Percentiles rank a stretch among this genome's conserved stretches.
These are phyloP conservation scores for Epirrhoe alternata DNA, from an alignment of 2,888 invertebrate genomes.

Conservation along the genomic window DNA sequence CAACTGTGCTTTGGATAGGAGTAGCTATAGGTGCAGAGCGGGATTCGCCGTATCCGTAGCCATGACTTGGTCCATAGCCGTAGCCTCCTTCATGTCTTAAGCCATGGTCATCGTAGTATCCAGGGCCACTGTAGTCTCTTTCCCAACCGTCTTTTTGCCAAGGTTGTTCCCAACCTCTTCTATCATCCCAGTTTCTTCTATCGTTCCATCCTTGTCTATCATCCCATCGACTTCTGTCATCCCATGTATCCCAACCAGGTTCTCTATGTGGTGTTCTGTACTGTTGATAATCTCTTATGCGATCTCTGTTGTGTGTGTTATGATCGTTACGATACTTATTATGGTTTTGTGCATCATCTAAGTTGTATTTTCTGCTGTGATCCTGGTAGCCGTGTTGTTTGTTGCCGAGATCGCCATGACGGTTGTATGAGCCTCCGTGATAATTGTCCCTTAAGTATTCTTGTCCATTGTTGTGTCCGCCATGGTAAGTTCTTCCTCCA, in stretches of 20 bases:
- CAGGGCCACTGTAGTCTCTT: constrained; percentile 72
- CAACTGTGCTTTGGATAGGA: constrained; percentile 61
- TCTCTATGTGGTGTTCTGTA: constrained; percentile 63
- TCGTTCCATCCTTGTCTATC: constrained; percentile 58
- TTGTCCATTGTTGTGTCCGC: constrained; percentile 74
- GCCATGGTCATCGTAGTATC: constrained; percentile 75
- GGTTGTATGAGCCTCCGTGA: constrained; percentile 71
- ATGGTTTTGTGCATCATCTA: constrained; percentile 74
- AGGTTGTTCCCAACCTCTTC: constrained; percentile 48
- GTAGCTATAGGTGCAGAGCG: constrained; percentile 63
- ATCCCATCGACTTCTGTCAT: constrained; percentile 62
- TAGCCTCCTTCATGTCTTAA: constrained; percentile 73
- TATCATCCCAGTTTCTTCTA: constrained; percentile 42
- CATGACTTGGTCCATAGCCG: constrained; percentile 70
- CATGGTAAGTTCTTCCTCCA: constrained; percentile 73
- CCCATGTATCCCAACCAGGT: constrained; percentile 69
- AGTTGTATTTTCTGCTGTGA: constrained; percentile 76
- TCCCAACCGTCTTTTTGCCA: constrained; percentile 63
- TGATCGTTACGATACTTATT: constrained; percentile 73
- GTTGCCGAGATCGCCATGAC: constrained; percentile 71
- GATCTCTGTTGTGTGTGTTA: constrained; percentile 70
- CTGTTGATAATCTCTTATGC: constrained; percentile 66
- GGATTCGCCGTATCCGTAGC: constrained; percentile 76
- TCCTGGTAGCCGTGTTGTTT: constrained; percentile 73
- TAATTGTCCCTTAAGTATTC: constrained; percentile 72